Conservation (phyloP, 2,888 invertebrate genomes). For the Cancer borealis region DNA sequence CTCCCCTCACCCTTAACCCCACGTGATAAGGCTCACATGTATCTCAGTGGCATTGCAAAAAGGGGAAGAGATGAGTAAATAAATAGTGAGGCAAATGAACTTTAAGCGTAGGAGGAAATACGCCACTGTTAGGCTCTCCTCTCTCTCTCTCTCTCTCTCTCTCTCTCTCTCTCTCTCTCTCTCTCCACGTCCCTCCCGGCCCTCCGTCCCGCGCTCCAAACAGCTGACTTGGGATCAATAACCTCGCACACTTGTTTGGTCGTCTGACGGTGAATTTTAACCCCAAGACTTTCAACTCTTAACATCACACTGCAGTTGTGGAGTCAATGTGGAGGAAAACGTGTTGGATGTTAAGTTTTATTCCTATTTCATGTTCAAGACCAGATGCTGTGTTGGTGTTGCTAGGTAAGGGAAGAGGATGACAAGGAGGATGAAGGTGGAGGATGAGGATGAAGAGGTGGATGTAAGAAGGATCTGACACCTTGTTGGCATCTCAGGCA, state of each 20-base stretch:
- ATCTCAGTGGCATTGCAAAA: background rate
- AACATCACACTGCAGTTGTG: background rate
- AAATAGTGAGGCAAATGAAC: background rate
- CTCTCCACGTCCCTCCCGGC: background rate
- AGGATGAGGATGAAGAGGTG: background rate
- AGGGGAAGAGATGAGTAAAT: background rate
- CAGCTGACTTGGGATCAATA: constrained; percentile 42
- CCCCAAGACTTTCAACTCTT: background rate
- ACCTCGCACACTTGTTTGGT: constrained; percentile 24
- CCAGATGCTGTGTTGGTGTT: background rate
- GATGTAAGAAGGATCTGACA: background rate
- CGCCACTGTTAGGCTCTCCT: background rate
- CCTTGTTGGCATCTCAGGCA: background rate
- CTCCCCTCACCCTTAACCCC: background rate
- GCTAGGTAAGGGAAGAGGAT: background rate
- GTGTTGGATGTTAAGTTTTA: background rate
- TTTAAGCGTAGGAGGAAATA: constrained; percentile 2
- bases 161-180: background rate
- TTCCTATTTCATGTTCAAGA: background rate
- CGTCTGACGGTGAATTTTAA: background rate
- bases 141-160: background rate
- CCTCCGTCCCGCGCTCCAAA: constrained; percentile 6
- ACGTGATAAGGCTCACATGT: background rate
- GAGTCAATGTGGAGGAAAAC: background rate
- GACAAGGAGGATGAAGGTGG: background rate